phyloP scores from a whole-genome alignment of 2,888 invertebrate genomes.

The Caenorhabditis panamensis region DNA sequence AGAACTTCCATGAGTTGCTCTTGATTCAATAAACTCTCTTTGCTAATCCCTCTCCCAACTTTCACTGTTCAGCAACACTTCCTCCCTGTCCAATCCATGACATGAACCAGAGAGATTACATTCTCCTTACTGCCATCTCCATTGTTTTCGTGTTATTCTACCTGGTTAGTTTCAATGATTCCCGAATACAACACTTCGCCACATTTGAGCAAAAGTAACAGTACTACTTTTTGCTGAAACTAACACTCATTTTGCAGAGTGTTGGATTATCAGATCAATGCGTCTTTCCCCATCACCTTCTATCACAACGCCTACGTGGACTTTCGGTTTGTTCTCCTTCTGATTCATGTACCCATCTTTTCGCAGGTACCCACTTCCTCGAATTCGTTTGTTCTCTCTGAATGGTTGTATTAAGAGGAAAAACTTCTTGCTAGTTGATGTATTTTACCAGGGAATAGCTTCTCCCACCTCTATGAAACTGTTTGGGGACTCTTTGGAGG shows the following conservation, averaged over 20 bases:
- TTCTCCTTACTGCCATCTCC: not conserved
- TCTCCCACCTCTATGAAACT: conserved; percentile 15
- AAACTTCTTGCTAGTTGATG: conserved; percentile 21
- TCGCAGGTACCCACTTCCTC: conserved; percentile 26
- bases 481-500: conserved; percentile 22
- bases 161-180: not conserved
- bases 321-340: not conserved
- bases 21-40: not conserved
- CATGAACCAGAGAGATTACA: not conserved
- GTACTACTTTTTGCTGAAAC: not conserved
- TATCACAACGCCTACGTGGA: conserved; percentile 49
- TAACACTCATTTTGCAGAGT: conserved; percentile 8
- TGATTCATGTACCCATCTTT: no score
- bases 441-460: conserved; percentile 13
- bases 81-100: no score
- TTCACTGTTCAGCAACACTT: conserved; percentile 7
- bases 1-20: no score
- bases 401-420: conserved; percentile 28
- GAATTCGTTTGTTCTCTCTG: conserved; percentile 41
- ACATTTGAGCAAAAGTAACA: conserved; percentile 1
- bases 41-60: no score
- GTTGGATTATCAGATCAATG: conserved; percentile 13
- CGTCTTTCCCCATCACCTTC: conserved; percentile 39
- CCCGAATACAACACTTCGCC: not conserved
- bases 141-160: conserved; percentile 11